Base-by-base conservation (phyloP, 2,888 invertebrate species). In the Trachelus tabidus region DNA sequence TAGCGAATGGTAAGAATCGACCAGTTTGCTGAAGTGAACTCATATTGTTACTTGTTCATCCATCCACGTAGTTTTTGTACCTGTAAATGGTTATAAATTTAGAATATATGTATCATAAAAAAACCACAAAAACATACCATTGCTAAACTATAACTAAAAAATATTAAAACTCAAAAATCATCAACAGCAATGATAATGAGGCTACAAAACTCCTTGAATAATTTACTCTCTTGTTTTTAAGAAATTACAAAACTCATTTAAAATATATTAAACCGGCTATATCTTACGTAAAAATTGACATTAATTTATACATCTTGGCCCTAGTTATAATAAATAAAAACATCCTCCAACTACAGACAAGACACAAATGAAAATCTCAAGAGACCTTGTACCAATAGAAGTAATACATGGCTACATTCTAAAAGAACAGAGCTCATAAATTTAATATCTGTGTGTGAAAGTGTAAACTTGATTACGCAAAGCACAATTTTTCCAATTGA, bases 1-100 rank as follows among this genome's bases (percentile, higher is more conserved):
- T 94, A 15, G 93, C 92, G 87, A 94, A 94, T 73, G 94, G 93
- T 84, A 94, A 92, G 88, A 94, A 94, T 87, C 94, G 92, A 89
- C 94, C 94, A 82, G 93, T 93, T 86, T 94, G 94, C 88, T 94
- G 93, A 92, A 94, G 93, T 85, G 94, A 94, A 88, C 94, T 94
- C 94, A 94, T 94, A 85, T 90, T 92, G 85, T 87, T 87, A 87
- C 79, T 81, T 80, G 84, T 85, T 87, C 87, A 87, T 88, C 87
- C 87, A 87, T 83, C 89, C 81, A 93, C 92, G 73, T 92, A 92
- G 82, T 92, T 90, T 86, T 91, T 92, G 68, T 90, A 93, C 87
- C 93, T 94, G 69, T 90, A 93, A 87, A 88, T 4, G 85, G 89
- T 76, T 40, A 69, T 77, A 6, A 37, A 23, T 73, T 34, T 75